Base-by-base conservation (phyloP, 1,140 invertebrate genomes). In the Drosophila chauvacae region DNA sequence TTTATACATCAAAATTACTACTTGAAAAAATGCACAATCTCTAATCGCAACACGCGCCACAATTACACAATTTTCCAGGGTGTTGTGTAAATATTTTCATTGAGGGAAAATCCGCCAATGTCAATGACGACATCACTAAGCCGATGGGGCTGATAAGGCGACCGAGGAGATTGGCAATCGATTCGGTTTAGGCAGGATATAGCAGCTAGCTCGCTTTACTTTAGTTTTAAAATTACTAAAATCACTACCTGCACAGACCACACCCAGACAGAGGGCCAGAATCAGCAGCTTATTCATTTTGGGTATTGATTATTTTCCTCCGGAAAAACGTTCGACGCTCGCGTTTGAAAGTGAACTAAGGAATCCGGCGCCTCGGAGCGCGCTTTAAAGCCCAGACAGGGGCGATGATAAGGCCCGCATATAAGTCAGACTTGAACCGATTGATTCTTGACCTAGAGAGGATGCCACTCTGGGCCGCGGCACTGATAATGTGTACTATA, bases 371-470 rank as follows among this genome's bases (percentile, higher is more conserved):
- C 16, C 26, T 26, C 56, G 66, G 57, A 35, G 28, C 58, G 61
- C 44, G 70, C 64, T 90, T 90, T 90, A 81, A 81, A 90, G 81
- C 72, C 65, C 82, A 63, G 69, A 48, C 65, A 16, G 51, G 18
- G 51, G 35, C 11, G 45, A 42, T 39, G 69, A 50, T 77, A 69
- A 71, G 62, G 30, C 51, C 41, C 65, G 59, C 41, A 60, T 64
- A 68, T 61, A 71, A 57, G 26, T 58, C 56, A 82, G 66, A 77
- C 81, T 91, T 85, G 79, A 91, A 77, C 73, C 23, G 77, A 88
- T 91, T 74, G 68, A 83, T 82, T 77, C 77, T 91, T 91, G 90
- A 91, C 90, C 90, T 90, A 91, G 84, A 91, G 79, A 80, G 61
- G 62, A 80, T 86, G 78, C 58, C 65, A 75, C 64, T 77, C 41